Evolutionary conservation across 2,797 vertebrate species (phyloP).

Genomic region (Aldrovandia affinis): DNA sequence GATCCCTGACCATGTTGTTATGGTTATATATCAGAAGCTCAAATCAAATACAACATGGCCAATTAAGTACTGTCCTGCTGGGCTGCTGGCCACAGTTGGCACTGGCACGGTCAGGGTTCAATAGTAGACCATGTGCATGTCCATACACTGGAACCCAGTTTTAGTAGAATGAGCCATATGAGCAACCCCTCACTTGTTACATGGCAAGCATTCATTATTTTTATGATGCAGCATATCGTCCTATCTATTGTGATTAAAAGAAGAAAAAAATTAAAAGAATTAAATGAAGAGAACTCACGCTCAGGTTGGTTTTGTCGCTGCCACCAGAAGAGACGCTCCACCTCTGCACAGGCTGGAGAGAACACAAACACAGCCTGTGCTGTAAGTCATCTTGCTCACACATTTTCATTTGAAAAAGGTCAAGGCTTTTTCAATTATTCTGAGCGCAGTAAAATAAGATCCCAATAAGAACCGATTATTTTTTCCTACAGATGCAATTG

Average conservation of each 20-base stretch:
- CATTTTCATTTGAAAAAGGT: not conserved
- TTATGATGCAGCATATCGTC: not conserved
- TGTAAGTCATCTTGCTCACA: not conserved
- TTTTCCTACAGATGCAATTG: not conserved
- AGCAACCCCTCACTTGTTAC: not conserved
- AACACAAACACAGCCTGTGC: constrained; percentile 40
- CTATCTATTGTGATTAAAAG: not conserved
- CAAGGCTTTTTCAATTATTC: not conserved
- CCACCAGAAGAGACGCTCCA: constrained; percentile 85
- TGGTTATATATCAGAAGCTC: not conserved
- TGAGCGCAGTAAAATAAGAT: not conserved
- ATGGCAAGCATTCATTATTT: not conserved
- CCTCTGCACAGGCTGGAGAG: constrained; percentile 76
- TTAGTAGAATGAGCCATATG: not conserved
- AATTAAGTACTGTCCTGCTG: not conserved
- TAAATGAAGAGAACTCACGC: constrained; percentile 68
- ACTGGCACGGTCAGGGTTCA: not conserved
- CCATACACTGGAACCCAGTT: not conserved
- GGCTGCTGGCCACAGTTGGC: not conserved
- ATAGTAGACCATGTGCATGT: not conserved
- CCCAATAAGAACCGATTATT: too few relatives aligned
- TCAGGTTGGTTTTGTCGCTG: constrained; percentile 85
- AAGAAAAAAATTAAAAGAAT: not conserved
- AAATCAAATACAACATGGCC: not conserved
- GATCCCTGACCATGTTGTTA: not conserved